Evolutionary conservation across 2,888 invertebrate species (phyloP), one percentile per base, ranked within the genome.

Genomic region (Volucella inanis): DNA sequence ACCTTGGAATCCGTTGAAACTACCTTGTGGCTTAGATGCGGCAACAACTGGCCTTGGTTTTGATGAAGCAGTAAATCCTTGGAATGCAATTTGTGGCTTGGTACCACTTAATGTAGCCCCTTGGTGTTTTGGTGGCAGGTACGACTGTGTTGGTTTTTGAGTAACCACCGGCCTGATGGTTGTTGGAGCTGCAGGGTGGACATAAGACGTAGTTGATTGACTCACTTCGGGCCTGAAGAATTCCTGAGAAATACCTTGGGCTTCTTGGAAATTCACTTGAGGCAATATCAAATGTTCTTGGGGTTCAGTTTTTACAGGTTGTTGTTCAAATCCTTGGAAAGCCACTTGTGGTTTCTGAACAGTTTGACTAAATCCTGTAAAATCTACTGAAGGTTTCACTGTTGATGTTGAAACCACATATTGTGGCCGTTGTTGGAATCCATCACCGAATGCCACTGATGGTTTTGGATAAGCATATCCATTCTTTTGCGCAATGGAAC

Each of bases 381-480:
- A 59, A 74, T 18, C 54, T 4, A 14, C 61, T 0, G 55, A 55
- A 8, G 80, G 68, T 31, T 18, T 45, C 22, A 45, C 39, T 8
- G 62, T 59, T 8, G 81, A 15, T 1, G 75, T 55, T 31, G 61
- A 39, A 61, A 43, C 67, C n/a, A 50, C 31, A 62, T 62, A 76
- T 38, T 76, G 65, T 11, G 39, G 55, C 49, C 14, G 22, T 31
- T 31, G 31, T 31, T 31, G 0, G 6, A 31, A n/a, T 45, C 79
- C 79, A 70, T 75, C 70, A 38, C n/a, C 54, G 39, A 85, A 85
- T 11, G 49, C 50, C 2, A 67, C 1, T 3, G 76, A 38, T 11
- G 84, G 84, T 9, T 9, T 76, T 3, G 22, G 10, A 38, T 85
- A 85, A 14, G 22, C 14, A 9, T 85, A 85, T 77, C 85, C 85